A percentile compares a stretch with the other conserved stretches of the same genome.
Conservation (phyloP, 2,797 vertebrate genomes). For the Gymnothorax javanicus region DNA sequence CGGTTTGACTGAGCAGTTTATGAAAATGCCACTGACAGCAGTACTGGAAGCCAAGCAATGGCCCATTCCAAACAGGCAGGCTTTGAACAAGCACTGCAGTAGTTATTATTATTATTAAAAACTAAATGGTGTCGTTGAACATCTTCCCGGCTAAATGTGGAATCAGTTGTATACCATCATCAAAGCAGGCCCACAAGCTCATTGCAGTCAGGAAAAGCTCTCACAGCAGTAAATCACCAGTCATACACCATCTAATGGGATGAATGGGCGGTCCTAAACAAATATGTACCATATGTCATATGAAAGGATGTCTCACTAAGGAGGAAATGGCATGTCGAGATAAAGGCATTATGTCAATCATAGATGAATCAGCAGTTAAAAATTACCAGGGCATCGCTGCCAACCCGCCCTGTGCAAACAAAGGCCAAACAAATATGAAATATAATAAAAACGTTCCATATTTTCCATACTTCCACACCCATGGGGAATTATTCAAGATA, state of each 20-base stretch:
- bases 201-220: neutral
- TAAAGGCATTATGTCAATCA: neutral
- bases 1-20: no score
- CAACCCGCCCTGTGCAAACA: no score
- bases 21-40: no score
- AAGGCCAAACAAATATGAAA: no score
- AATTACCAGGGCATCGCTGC: neutral
- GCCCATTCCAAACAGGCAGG: no score
- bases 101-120: no score
- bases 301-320: neutral
- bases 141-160: neutral
- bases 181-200: neutral
- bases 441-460: neutral
- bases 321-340: neutral
- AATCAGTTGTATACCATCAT: neutral
- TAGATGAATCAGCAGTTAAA: neutral
- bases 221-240: no score
- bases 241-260: neutral
- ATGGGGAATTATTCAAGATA: neutral
- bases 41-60: no score
- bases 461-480: neutral
- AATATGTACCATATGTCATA: neutral
- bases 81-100: no score
- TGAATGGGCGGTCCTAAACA: neutral
- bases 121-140: neutral